Conservation (phyloP, 2,797 vertebrate genomes). For the Anabacerthia variegaticeps region DNA sequence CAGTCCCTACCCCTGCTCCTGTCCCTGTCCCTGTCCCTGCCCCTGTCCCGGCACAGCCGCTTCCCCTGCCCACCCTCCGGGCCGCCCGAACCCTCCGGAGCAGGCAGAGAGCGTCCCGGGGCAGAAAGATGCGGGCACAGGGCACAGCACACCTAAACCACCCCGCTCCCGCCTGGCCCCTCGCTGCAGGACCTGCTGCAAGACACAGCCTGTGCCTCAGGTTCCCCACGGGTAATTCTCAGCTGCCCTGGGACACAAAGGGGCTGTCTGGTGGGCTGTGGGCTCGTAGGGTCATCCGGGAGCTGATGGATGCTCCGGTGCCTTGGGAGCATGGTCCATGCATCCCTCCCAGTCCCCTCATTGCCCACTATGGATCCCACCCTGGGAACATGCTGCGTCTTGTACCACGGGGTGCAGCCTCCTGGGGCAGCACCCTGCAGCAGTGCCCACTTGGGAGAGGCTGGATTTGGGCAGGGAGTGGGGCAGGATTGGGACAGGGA, state of each 20-base stretch:
- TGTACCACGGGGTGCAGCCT: not conserved
- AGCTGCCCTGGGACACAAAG: not conserved
- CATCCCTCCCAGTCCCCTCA: not conserved
- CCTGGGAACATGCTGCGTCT: not conserved
- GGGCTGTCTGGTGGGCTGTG: not conserved
- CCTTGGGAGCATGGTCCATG: fast-evolving
- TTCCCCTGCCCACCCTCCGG: not conserved
- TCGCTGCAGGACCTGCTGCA: not conserved
- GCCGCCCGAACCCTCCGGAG: not conserved
- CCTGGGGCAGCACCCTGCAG: not conserved
- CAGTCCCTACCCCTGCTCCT: too few species aligned
- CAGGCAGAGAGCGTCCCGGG: not conserved
- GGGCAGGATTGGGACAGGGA: not conserved
- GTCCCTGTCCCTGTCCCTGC: too few species aligned
- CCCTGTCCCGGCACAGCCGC: not conserved
- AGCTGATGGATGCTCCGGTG: fast-evolving
- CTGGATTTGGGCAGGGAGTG: not conserved
- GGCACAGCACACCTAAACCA: fast-evolving
- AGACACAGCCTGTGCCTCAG: not conserved
- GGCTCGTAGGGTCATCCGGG: not conserved
- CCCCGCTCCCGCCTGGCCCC: not conserved
- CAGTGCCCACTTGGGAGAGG: not conserved
- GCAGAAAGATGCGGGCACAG: not conserved
- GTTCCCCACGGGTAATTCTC: not conserved
- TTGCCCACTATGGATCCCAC: fast-evolving